Evolutionary conservation across 64 coral and sea anemone genomes (phyloP), one percentile per base, ranked within the genome.

Genomic region (Pocillopora verrucosa): DNA sequence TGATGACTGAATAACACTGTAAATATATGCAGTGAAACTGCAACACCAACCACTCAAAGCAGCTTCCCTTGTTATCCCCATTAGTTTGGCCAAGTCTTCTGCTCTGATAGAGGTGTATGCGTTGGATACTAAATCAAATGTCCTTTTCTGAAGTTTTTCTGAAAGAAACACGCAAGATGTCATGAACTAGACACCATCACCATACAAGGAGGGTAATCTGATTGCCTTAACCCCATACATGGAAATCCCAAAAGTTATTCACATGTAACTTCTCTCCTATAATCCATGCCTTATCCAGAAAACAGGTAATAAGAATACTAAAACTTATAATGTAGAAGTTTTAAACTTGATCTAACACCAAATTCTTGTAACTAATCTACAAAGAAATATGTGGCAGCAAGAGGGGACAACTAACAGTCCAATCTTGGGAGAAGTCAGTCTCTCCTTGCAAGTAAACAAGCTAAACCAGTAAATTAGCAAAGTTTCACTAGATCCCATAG

Each of bases 91-190:
- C 87, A 97, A 87, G 73, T 97, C 92, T 72, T 91, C 91, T 60
- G 56, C 79, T 78, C 82, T 88, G 16, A 97, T 97, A 13, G 88
- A 93, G 34, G 95, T 97, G 78, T 97, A 97, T 63, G 95, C 95
- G 74, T 90, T 93, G 13, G 82, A 88, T 41, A 93, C 62, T 56
- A 97, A 91, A 75, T 91, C 89, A 57, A 97, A 97, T 15, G 84
- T 92, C 76, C 90, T 92, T 14, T 88, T 89, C 64, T 83, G 92
- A 87, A 93, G 69, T 85, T 87, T 97, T 75, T 93, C 95, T 97
- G 20, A 15, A 77, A 6, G 58, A 56, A 86, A 36, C 65, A 38
- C 3, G 38, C 82, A 57, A 80, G 26, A 79, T 60, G 16, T 10
- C 14, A 26, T 38, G 62, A n/a, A 20, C n/a, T 68, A 86, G 10